A percentile compares a stretch with the other conserved stretches of the same genome.
Evolutionary conservation across 2,797 vertebrate genomes (phyloP).

Genomic region (Cossypha dichroa): DNA sequence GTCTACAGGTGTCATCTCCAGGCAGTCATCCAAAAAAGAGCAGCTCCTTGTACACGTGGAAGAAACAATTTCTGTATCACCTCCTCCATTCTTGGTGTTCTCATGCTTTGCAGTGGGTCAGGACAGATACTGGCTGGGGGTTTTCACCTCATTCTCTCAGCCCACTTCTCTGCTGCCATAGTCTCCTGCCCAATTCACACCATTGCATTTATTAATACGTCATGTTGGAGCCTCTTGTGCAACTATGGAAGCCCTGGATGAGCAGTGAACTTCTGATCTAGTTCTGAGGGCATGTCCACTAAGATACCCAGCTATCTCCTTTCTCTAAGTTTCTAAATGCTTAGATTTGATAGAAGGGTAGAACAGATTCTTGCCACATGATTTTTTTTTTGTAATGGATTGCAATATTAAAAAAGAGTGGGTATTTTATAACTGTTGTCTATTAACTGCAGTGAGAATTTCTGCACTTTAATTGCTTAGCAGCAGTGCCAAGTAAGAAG

Average conservation of each 20-base stretch:
- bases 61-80: neutral
- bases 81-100: neutral
- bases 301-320: neutral
- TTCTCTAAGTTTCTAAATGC: neutral
- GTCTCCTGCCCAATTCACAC: neutral
- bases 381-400: neutral
- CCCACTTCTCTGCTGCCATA: neutral
- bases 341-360: neutral
- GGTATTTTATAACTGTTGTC: neutral
- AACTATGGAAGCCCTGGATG: neutral
- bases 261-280: neutral
- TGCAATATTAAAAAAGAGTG: neutral
- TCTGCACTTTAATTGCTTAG: neutral
- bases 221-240: neutral
- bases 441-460: neutral
- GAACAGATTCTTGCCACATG: neutral
- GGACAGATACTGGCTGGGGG: neutral
- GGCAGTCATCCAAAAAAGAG: neutral
- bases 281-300: neutral
- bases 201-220: neutral
- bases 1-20: neutral
- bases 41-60: neutral
- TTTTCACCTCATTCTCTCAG: neutral
- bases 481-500: neutral
- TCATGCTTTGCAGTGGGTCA: rapidly evolving